Evolutionary conservation across 2,888 invertebrate genomes (phyloP), one percentile per base, ranked within the genome.

Genomic region (Sinodicranocentrus sp.): DNA sequence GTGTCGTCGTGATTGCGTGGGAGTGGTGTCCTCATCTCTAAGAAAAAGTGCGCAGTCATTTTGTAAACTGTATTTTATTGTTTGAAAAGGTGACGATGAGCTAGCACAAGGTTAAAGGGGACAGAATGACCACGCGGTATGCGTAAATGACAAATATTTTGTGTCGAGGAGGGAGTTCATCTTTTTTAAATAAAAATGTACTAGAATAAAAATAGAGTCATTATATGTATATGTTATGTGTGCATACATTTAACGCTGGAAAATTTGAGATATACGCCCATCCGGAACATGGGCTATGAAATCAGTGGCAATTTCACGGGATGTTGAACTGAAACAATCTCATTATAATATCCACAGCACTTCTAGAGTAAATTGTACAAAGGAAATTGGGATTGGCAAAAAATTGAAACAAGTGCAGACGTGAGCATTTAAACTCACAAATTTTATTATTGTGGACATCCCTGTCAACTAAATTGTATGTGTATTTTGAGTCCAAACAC

Each of bases 221-320:
- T 39, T 13, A 39, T 39, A 8, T 39, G 39, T 8, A 8, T 8
- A 8, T 39, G 5, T 39, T 8, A 39, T 39, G 39, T 39, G 5
- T 39, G 5, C 39, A 39, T 8, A 39, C 39, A 13, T 39, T 39
- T 13, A n/a, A 39, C 39, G 39, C 13, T 39, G 39, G 13, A 39
- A 39, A 39, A 39, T 39, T 39, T 5, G 6, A 13, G 73, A 26
- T 61, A 73, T 17, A n/a, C 73, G 61, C 73, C 73, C 73, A 73
- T 73, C 73, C 73, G 73, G 73, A 72, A 54, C 8, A 72, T 59
- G 72, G 59, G 39, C 43, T 39, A 72, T 72, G 72, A 54, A 71
- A 39, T 71, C 43, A 57, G 54, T 57, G 54, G 71, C 71, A 71
- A 71, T 71, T 71, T 71, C 57, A 71, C 57, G 71, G 57, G 39